Percentiles rank a stretch among this genome's conserved stretches.
Conservation (phyloP, 2,797 vertebrate species). For the Meriones psammophilus region DNA sequence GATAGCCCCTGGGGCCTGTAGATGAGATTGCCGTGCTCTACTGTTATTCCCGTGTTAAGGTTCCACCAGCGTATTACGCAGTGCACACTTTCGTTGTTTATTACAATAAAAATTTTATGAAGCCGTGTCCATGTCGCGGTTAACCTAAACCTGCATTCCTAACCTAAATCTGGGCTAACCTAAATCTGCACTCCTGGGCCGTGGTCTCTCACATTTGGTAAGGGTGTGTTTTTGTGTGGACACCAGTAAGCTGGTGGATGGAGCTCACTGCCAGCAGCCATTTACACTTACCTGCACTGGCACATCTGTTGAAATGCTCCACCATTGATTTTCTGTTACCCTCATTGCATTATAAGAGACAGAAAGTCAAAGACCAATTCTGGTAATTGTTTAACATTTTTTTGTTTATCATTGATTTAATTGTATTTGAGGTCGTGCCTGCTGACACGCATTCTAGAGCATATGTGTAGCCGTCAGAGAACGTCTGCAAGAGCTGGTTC, state of each 20-base stretch:
- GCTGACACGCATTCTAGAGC: not conserved
- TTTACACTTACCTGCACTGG: not conserved
- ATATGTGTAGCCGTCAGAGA: not conserved
- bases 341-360: not conserved
- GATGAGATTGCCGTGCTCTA: not conserved
- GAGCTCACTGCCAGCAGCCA: not conserved
- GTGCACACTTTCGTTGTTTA: not conserved
- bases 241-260: not conserved
- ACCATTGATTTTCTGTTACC: constrained; percentile 8
- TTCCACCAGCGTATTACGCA: not conserved
- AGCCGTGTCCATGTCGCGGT: not conserved
- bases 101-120: not conserved
- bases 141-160: not conserved
- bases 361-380: constrained; percentile 7
- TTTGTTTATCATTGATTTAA: not conserved
- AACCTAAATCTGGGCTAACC: not conserved
- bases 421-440: not conserved
- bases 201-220: not conserved
- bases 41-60: too few relatives aligned
- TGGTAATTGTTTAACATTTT: constrained; percentile 44
- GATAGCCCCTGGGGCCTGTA: not conserved
- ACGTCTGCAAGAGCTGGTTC: not conserved
- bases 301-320: not conserved
- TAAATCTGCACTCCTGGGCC: not conserved
- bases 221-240: not conserved